These are phyloP conservation scores for Hypomecis atomaria DNA, from an alignment of 2,888 invertebrate genomes.

Conservation along the genomic window DNA sequence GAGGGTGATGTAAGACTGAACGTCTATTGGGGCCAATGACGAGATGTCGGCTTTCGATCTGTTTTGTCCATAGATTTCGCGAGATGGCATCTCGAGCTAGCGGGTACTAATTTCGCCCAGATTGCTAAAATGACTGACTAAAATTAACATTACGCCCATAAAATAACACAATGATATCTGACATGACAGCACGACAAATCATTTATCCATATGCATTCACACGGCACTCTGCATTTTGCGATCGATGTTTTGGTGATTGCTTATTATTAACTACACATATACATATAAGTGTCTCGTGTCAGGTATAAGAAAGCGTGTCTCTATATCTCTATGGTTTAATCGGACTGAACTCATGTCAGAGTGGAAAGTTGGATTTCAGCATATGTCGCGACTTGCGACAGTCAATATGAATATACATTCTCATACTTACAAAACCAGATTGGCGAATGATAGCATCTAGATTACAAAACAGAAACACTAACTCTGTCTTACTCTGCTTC, in stretches of 20 bases:
- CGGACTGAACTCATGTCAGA: conserved; percentile 4
- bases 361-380: conserved; percentile 20
- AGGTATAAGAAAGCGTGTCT: too few relatives aligned
- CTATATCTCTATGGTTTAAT: neutral
- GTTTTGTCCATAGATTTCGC: neutral
- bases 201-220: too few relatives aligned
- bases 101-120: too few relatives aligned
- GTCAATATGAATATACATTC: conserved; percentile 1
- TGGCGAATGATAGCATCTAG: conserved; percentile 1
- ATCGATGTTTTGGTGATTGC: too few relatives aligned
- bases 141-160: too few relatives aligned
- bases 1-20: conserved; percentile 50
- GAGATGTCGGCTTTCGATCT: conserved; percentile 38
- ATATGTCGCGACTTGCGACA: conserved; percentile 4
- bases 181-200: too few relatives aligned
- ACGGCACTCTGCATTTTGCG: too few relatives aligned
- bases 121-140: too few relatives aligned
- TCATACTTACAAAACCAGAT: conserved; percentile 4
- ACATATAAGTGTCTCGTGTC: too few relatives aligned
- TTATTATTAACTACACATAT: too few relatives aligned
- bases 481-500: neutral
- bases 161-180: too few relatives aligned
- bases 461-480: neutral
- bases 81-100: too few relatives aligned
- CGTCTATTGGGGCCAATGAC: conserved; percentile 61